Evolutionary conservation across 2,797 vertebrate species (phyloP).

Genomic region (Leucoraja ocellata): DNA sequence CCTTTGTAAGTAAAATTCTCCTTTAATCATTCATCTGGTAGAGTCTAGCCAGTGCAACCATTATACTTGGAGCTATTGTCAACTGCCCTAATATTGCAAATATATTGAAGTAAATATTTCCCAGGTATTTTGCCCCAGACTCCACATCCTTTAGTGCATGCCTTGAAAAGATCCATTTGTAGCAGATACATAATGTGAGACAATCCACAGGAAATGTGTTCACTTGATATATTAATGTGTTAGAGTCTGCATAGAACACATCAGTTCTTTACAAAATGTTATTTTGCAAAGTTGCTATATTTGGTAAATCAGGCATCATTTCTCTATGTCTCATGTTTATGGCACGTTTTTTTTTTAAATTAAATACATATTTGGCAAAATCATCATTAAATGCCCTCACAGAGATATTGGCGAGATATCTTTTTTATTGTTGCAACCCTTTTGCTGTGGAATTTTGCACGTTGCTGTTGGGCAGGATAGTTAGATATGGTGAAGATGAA

Average conservation of each 20-base stretch:
- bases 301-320: background rate
- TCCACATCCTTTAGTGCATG: background rate
- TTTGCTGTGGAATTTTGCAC: too few relatives aligned
- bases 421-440: too few relatives aligned
- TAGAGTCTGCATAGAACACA: background rate
- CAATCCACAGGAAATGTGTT: background rate
- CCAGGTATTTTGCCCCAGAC: background rate
- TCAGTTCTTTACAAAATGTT: background rate
- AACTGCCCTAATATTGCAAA: background rate
- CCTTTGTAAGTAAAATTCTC: conserved; percentile 25
- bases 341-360: background rate
- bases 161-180: background rate
- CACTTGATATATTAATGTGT: background rate
- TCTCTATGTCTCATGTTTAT: background rate
- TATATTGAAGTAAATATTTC: background rate
- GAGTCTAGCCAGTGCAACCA: background rate
- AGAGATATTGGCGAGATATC: too few relatives aligned
- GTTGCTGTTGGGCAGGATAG: too few relatives aligned
- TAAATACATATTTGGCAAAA: too few relatives aligned
- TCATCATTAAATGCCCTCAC: too few relatives aligned
- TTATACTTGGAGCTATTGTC: background rate
- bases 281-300: background rate
- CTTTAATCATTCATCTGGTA: conserved; percentile 27
- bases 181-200: background rate
- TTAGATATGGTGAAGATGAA: too few relatives aligned